Evolutionary conservation across 2,113 vertebrate genomes (phyloP).

Genomic region (Mobula hypostoma): DNA sequence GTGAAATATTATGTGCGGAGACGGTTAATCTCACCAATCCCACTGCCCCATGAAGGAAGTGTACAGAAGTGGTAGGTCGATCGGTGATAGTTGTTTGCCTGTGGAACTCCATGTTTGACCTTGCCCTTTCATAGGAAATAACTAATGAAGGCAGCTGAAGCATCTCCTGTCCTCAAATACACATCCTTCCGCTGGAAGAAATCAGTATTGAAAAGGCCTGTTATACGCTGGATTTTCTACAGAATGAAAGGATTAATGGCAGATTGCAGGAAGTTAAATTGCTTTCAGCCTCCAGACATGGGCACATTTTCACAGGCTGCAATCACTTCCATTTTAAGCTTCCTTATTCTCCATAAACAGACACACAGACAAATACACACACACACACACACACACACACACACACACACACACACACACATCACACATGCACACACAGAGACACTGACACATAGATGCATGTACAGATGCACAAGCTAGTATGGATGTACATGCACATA

Average conservation of each 20-base stretch:
- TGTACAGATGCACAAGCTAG: not conserved
- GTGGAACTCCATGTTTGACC: slow-evolving; percentile 35
- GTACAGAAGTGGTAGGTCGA: slow-evolving; percentile 1
- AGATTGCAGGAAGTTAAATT: slow-evolving; percentile 36
- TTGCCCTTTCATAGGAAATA: slow-evolving; percentile 38
- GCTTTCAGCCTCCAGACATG: slow-evolving; percentile 18
- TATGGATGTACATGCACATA: not conserved
- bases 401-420: not conserved
- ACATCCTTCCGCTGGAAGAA: slow-evolving; percentile 35
- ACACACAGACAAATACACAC: not conserved
- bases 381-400: not conserved
- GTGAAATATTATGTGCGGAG: not conserved
- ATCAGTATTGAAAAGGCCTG: slow-evolving; percentile 35
- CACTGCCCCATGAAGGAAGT: not conserved
- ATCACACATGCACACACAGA: too few species aligned
- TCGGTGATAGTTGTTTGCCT: slow-evolving; percentile 38
- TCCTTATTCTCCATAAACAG: not conserved
- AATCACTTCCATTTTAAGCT: not conserved
- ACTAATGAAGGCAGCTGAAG: slow-evolving; percentile 32
- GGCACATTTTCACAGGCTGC: not conserved
- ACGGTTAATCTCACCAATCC: not conserved
- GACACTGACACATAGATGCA: too few species aligned
- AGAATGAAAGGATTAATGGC: slow-evolving; percentile 34
- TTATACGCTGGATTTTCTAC: slow-evolving; percentile 25
- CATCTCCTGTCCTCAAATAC: slow-evolving; percentile 38